phyloP scores from a whole-genome alignment of 1,140 invertebrate species.

The Battus philenor region DNA sequence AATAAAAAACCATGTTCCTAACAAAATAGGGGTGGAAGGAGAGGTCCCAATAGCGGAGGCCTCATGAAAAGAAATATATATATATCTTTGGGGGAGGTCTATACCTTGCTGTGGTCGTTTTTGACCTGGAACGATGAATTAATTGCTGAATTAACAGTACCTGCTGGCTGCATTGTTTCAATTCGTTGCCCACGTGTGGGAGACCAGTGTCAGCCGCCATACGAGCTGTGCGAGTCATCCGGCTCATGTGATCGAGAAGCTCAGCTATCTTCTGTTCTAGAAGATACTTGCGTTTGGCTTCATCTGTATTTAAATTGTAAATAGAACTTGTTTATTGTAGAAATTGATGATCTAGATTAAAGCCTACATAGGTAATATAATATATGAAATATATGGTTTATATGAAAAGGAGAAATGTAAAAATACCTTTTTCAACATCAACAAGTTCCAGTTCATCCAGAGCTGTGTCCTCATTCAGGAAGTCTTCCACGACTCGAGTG shows the following conservation, averaged over 20 bases:
- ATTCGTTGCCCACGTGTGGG: constrained; percentile 89
- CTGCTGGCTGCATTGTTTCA: constrained; percentile 87
- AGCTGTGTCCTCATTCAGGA: constrained; percentile 39
- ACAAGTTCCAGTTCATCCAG: constrained; percentile 40
- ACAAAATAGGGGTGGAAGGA: no score
- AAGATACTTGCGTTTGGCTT: constrained; percentile 90
- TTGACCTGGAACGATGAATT: not conserved
- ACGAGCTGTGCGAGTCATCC: constrained; percentile 92
- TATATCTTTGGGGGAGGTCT: no score
- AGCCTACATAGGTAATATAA: not conserved
- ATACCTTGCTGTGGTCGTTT: no score
- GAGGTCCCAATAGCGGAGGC: no score
- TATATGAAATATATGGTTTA: no score
- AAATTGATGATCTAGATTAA: no score
- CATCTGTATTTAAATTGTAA: no score
- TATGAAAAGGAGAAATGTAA: no score
- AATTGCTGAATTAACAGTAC: constrained; percentile 45
- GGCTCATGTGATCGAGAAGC: constrained; percentile 87
- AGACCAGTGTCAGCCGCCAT: constrained; percentile 91
- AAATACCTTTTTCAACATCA: constrained; percentile 43
- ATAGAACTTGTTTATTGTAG: no score
- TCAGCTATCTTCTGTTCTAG: constrained; percentile 93
- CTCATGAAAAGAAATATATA: no score
- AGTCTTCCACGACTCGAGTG: constrained; percentile 54
- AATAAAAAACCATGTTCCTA: no score